These are phyloP conservation scores for Mamestra brassicae DNA, from an alignment of 2,888 invertebrate species.

Conservation along the genomic window DNA sequence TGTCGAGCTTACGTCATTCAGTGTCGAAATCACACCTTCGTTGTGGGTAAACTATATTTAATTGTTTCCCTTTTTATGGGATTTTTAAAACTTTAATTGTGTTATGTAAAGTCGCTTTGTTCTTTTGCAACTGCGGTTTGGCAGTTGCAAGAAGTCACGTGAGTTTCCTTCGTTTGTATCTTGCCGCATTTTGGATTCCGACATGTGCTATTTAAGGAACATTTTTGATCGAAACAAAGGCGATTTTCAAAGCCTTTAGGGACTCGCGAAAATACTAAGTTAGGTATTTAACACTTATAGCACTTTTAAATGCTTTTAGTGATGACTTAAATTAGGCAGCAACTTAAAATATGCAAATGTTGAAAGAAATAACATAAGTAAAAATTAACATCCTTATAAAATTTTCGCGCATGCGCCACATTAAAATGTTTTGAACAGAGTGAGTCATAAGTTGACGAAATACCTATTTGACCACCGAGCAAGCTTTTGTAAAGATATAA, in stretches of 20 bases:
- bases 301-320: background rate
- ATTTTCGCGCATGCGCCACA: constrained; percentile 50
- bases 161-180: background rate
- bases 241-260: too few relatives aligned
- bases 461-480: constrained; percentile 51
- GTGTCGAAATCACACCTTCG: constrained; percentile 62
- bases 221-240: background rate
- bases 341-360: background rate
- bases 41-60: constrained; percentile 57
- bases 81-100: constrained; percentile 18
- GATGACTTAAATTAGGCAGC: background rate
- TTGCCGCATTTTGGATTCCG: background rate
- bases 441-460: constrained; percentile 64
- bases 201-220: background rate
- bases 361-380: background rate
- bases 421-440: constrained; percentile 48
- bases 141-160: constrained; percentile 22
- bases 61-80: constrained; percentile 47
- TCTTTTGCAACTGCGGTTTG: background rate
- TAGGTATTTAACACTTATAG: background rate
- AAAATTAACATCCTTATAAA: constrained; percentile 18
- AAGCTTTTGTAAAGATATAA: constrained; percentile 28
- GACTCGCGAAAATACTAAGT: too few relatives aligned
- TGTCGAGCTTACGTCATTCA: constrained; percentile 53
- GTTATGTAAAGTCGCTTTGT: constrained; percentile 36